Evolutionary conservation across 1,140 invertebrate species (phyloP), one percentile per base, ranked within the genome.

Genomic region (Steinernema feltiae): DNA sequence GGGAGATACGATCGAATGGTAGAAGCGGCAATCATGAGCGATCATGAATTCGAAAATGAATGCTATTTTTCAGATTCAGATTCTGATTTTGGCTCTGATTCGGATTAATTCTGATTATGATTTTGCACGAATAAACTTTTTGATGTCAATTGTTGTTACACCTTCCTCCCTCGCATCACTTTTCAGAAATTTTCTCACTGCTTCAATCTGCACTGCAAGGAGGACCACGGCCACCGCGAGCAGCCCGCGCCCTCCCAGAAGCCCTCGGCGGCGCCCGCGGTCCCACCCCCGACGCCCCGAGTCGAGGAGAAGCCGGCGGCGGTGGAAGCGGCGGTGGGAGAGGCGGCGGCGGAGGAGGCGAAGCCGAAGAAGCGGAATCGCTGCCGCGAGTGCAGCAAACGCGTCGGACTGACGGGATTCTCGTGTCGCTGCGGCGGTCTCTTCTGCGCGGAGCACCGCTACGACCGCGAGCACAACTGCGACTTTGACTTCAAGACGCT

Each of bases 391-490:
- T 99, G 97, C 90, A 94, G 94, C 89, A 98, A 98, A 91, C 97
- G 97, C 91, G 94, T 99, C 89, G 97, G 96, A 84, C 90, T 99
- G 82, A 97, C 95, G 98, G 97, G 96, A 87, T 99, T 99, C 89
- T 92, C 95, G 87, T 99, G 97, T 90, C 93, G 97, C 86, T 99
- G 97, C 90, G 97, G 95, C 82, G 95, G 96, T 82, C 90, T 98
- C 78, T 99, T 93, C 90, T 99, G 97, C 89, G 92, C 93, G 83
- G 91, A 96, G 86, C 97, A 99, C 90, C 93, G 97, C 89, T 99
- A 99, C 91, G 84, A 95, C 87, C 94, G 98, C 90, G 97, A 97
- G 89, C 97, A 99, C 90, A 92, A 95, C 86, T 99, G 96, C 91
- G 92, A 92, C 84, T 99, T 98, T 89, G 93, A 98, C 90, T 99